Evolutionary conservation across 2,797 vertebrate genomes (phyloP), one percentile per base, ranked within the genome.

Genomic region (Xenops minutus): DNA sequence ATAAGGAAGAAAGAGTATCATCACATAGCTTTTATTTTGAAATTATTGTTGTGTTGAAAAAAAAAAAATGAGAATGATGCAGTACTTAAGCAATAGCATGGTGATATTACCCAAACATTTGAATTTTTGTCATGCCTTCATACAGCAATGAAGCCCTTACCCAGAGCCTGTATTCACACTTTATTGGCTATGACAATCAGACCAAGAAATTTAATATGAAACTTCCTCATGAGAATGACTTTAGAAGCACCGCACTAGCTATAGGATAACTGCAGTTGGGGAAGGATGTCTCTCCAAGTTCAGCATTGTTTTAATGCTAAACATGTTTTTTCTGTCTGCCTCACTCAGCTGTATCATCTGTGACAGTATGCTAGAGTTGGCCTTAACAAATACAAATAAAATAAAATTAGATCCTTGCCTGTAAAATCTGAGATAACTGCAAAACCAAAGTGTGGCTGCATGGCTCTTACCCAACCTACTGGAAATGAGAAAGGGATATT

Each of bases 301-400:
- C 59, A 71, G 32, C 1, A 0, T 32, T 56, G 52, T 86, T 94
- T 94, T 86, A 93, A 92, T 84, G 44, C 51, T 85, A 66, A 92
- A 39, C 55, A 61, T 74, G 12, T 82, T 89, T 78, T 63, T 83
- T 78, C 55, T 88, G 71, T 75, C 6, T 49, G 20, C 52, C 43
- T 78, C 46, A 20, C 24, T 82, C 8, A 3, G 26, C 58, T 88
- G 27, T 55, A 30, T 75, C 6, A 4, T 78, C 54, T 85, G 20
- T 67, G 51, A 29, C 26, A 26, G 29, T 79, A 2, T 81, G 46
- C n/a, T 88, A 37, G 23, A 76, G 29, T 5, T 84, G 39, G 36
- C 62, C 36, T 78, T 92, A 67, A 73, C 64, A 96, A 94, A 88
- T 48, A 51, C 22, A 81, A 68, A 74, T n/a, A 88, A 88, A 81